Conservation (phyloP, 2,888 invertebrate genomes). For the Caenorhabditis zanzibari region DNA sequence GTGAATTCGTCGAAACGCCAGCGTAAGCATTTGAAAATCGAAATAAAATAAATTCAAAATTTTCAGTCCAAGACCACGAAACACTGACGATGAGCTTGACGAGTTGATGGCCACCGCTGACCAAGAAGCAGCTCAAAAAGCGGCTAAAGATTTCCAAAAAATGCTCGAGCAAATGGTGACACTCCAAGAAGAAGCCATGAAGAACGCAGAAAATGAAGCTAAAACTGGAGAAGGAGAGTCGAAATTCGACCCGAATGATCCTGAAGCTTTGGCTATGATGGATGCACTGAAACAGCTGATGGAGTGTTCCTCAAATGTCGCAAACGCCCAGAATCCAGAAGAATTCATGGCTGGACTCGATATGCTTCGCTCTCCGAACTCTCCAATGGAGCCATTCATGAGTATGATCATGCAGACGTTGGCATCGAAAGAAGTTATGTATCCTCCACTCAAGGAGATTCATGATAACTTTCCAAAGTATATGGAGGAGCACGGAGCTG, state of each 20-base stretch:
- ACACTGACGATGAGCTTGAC: slow-evolving; percentile 75
- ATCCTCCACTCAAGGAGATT: slow-evolving; percentile 79
- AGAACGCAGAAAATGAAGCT: slow-evolving; percentile 29
- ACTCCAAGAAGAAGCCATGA: slow-evolving; percentile 70
- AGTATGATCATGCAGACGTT: slow-evolving; percentile 79
- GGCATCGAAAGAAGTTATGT: slow-evolving; percentile 80
- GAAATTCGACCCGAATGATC: slow-evolving; percentile 62
- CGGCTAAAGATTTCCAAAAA: slow-evolving; percentile 73
- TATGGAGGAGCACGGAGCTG: slow-evolving; percentile 69
- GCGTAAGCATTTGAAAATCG: slow-evolving; percentile 45
- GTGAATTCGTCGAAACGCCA: slow-evolving; percentile 54
- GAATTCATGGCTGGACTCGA: slow-evolving; percentile 72
- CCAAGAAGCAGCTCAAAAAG: slow-evolving; percentile 74
- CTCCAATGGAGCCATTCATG: slow-evolving; percentile 79
- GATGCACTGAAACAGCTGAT: slow-evolving; percentile 73
- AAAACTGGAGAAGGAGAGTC: slow-evolving; percentile 8
- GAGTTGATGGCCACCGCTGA: slow-evolving; percentile 72
- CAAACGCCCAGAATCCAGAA: slow-evolving; percentile 66
- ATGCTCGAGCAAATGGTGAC: slow-evolving; percentile 76
- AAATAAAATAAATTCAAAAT: background rate
- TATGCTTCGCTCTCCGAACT: slow-evolving; percentile 73
- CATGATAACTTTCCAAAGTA: slow-evolving; percentile 75
- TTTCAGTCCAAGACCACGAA: slow-evolving; percentile 35
- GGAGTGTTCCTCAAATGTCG: slow-evolving; percentile 65
- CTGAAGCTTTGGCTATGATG: slow-evolving; percentile 73